Evolutionary conservation across 2,797 vertebrate genomes (phyloP).

Genomic region (Enteromius anoplus): DNA sequence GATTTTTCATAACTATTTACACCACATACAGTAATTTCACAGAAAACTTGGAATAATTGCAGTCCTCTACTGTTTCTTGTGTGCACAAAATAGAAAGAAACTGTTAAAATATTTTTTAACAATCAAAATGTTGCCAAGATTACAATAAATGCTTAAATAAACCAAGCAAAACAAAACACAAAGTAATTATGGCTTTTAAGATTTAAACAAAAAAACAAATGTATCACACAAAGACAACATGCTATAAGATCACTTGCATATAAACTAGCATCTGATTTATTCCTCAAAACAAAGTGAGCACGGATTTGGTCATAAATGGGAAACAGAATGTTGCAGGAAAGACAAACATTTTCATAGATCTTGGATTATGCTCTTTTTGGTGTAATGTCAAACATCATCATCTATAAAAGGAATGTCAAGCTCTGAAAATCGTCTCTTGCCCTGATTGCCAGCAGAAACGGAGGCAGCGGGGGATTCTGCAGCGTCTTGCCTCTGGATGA

Average conservation of each 20-base stretch:
- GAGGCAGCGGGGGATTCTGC: constrained; percentile 54
- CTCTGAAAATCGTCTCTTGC: constrained; percentile 72
- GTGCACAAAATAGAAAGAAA: background rate
- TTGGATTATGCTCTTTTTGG: background rate
- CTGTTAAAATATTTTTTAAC: background rate
- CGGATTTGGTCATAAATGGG: background rate
- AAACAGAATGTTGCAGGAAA: background rate
- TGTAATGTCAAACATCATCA: constrained; percentile 68
- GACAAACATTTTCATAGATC: background rate
- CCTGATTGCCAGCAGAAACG: constrained; percentile 51
- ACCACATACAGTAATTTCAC: constrained; percentile 4
- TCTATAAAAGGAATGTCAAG: constrained; percentile 84
- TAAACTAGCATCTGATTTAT: constrained; percentile 3
- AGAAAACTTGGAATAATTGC: background rate
- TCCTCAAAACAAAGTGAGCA: constrained; percentile 11
- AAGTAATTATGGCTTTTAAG: constrained; percentile 7
- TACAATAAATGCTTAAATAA: constrained; percentile 2
- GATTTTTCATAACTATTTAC: background rate
- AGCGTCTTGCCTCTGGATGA: constrained; percentile 65
- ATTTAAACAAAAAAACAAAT: background rate
- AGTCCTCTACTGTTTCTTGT: background rate
- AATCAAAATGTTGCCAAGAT: background rate
- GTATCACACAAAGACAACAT: background rate
- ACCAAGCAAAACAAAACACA: background rate
- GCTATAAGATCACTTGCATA: background rate